Evolutionary conservation across 2,797 vertebrate species (phyloP), one percentile per base, ranked within the genome.

Genomic region (Artibeus lituratus): DNA sequence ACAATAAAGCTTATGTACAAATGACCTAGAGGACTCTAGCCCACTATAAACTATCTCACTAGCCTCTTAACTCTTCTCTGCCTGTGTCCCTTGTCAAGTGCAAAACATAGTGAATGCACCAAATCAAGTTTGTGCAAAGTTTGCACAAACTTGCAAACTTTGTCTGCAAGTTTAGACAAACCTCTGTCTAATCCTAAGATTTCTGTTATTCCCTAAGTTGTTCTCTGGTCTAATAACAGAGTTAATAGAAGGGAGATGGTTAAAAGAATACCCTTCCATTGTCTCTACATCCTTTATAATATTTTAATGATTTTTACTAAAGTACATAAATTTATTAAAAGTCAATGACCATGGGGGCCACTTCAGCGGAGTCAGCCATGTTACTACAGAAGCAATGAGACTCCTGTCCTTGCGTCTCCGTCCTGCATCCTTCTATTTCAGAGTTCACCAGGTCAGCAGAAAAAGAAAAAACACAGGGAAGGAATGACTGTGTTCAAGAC

Each of bases 231-330:
- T 53, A 73, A 85, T 24, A 85, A 78, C 2, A 95, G 59, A 92
- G 37, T 74, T 76, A 84, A 9, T 37, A 92, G 65, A 78, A 83
- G 16, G 4, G 16, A 90, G 65, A 51, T 3, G 1, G 16, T 47
- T 78, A 83, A 73, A 94, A 95, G 6, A 82, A 29, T 76, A 5
- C 8, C 24, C 80, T 92, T 70, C 39, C 82, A 84, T 51, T 72
- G 10, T 32, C 49, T 93, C 57, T 84, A 85, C 83, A 83, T 47
- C 39, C 19, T 88, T 86, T 53, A 74, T 37, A 74, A 69, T 62
- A 37, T 69, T 70, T 86, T 70, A 70, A 62, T 87, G 72, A 92
- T 53, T 74, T 90, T 88, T 8, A 29, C 81, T 94, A 83, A 95
- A 3, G 51, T 51, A 70, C 67, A 94, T 69, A 55, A 39, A 51